These are phyloP conservation scores for Philhelius pedissequus DNA, from an alignment of 2,888 invertebrate genomes.

Conservation along the genomic window DNA sequence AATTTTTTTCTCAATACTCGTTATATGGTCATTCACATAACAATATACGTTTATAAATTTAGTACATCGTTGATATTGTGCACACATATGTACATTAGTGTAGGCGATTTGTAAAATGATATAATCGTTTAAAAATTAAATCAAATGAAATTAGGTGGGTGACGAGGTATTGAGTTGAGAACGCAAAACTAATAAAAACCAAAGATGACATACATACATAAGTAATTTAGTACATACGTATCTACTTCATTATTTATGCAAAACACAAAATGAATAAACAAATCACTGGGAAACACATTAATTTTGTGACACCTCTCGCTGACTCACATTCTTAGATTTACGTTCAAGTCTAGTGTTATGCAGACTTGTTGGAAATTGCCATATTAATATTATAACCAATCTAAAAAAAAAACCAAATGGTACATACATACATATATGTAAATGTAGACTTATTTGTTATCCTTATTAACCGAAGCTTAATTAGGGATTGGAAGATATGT, in stretches of 20 bases:
- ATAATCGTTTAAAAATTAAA: conserved; percentile 44
- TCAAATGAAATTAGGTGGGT: conserved; percentile 18
- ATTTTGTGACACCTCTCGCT: background rate
- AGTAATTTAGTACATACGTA: background rate
- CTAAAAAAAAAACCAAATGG: no score
- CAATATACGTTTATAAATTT: background rate
- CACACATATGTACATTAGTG: no score
- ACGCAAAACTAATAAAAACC: background rate
- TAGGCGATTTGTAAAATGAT: conserved; percentile 47
- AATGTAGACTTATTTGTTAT: no score
- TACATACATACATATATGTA: background rate
- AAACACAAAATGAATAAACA: background rate
- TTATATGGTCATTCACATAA: conserved; percentile 40
- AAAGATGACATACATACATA: conserved; percentile 1
- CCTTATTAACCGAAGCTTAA: no score
- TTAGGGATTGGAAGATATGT: no score
- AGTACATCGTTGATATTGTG: conserved; percentile 11
- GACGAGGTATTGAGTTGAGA: background rate
- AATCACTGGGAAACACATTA: background rate
- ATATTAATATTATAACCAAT: background rate
- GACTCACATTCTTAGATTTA: background rate
- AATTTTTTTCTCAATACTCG: background rate
- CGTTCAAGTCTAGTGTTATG: background rate
- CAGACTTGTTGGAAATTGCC: background rate
- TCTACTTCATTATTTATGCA: background rate